Evolutionary conservation across 2,888 invertebrate species (phyloP).

Genomic region (Hemaris fuciformis): DNA sequence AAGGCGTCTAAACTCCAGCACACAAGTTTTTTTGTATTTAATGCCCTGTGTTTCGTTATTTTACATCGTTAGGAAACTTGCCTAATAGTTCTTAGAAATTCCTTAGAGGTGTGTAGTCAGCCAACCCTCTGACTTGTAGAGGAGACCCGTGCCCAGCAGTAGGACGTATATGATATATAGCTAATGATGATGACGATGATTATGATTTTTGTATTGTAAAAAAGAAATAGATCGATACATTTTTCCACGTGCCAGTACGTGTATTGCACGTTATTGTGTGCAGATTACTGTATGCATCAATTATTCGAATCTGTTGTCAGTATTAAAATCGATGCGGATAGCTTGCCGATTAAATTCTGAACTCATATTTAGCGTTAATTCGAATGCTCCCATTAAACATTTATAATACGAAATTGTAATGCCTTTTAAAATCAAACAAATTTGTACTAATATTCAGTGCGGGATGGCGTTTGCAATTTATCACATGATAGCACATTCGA

Average conservation of each 20-base stretch:
- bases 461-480: background rate
- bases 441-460: background rate
- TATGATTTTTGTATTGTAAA: no score
- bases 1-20: no score
- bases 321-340: conserved; percentile 40
- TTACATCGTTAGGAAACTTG: no score
- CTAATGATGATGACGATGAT: no score
- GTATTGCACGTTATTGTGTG: conserved; percentile 22
- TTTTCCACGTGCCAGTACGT: background rate
- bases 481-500: background rate
- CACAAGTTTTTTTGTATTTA: no score
- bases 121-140: no score
- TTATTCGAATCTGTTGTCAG: conserved; percentile 43
- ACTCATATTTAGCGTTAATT: conserved; percentile 21
- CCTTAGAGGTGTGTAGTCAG: no score
- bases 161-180: no score
- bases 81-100: no score
- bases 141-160: no score
- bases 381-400: conserved; percentile 8
- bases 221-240: no score
- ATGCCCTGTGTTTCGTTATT: no score
- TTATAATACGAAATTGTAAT: background rate
- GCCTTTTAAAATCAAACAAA: conserved; percentile 1
- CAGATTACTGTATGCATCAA: conserved; percentile 42
- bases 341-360: conserved; percentile 31